phyloP scores from a whole-genome alignment of 1,140 invertebrate genomes.

The Fopius arisanus region DNA sequence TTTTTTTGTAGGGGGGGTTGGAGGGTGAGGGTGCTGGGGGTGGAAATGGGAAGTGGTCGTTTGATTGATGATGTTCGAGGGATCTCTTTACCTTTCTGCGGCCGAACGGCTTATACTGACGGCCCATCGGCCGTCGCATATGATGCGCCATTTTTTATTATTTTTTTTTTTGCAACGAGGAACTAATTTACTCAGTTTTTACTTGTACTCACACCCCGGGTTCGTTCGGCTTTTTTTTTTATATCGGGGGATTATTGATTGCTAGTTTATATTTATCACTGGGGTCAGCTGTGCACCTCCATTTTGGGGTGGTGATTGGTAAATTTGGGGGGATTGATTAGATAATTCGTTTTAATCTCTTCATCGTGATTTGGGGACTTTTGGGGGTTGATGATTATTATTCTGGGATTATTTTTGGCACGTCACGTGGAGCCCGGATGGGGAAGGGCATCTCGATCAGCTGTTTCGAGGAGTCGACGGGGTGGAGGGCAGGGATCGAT shows the following conservation, averaged over 20 bases:
- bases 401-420: constrained; percentile 2
- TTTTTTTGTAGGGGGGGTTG: neutral
- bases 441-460: neutral
- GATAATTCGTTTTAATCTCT: neutral
- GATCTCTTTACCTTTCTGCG: constrained; percentile 57
- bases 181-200: neutral
- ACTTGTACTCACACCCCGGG: neutral
- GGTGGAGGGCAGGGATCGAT: too few species aligned
- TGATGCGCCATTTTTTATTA: constrained; percentile 52
- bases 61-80: neutral
- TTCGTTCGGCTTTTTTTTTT: neutral
- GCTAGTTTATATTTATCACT: neutral
- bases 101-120: constrained; percentile 61
- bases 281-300: neutral
- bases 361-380: neutral
- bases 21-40: too few species aligned
- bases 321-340: neutral
- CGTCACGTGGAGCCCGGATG: neutral
- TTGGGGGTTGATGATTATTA: neutral
- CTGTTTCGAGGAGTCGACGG: neutral
- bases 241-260: neutral
- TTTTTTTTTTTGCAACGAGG: too few species aligned
- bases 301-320: neutral
- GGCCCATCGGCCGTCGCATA: constrained; percentile 52
- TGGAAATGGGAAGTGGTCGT: neutral